Conservation (phyloP, 2,888 invertebrate genomes). For the Apodemia zela region DNA sequence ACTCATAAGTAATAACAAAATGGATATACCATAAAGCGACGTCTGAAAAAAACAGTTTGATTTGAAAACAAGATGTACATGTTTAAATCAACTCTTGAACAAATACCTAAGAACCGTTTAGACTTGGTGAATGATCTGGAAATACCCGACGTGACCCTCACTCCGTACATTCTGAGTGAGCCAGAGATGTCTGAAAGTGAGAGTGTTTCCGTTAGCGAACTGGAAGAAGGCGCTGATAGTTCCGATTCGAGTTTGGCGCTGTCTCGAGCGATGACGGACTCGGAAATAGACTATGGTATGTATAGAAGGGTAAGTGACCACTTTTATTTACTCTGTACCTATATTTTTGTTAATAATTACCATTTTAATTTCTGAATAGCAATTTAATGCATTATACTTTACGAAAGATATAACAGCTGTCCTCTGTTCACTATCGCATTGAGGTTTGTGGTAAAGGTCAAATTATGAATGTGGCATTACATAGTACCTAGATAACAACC, state of each 20-base stretch:
- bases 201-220: conserved; percentile 42
- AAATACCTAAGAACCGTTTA: conserved; percentile 55
- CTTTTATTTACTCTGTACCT: too few relatives aligned
- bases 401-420: too few relatives aligned
- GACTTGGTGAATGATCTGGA: conserved; percentile 60
- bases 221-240: conserved; percentile 41
- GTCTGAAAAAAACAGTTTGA: background rate
- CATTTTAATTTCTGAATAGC: too few relatives aligned
- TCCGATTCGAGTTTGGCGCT: conserved; percentile 58
- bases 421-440: too few relatives aligned
- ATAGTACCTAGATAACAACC: too few relatives aligned
- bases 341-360: too few relatives aligned
- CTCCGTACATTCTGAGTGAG: conserved; percentile 53
- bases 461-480: too few relatives aligned
- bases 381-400: too few relatives aligned
- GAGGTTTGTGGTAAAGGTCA: too few relatives aligned
- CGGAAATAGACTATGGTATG: conserved; percentile 62
- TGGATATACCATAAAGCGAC: background rate
- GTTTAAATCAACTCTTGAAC: conserved; percentile 52
- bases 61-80: conserved; percentile 45
- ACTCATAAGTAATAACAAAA: background rate
- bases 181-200: conserved; percentile 46
- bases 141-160: conserved; percentile 48
- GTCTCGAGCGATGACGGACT: conserved; percentile 67
- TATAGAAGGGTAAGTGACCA: conserved; percentile 46